Percentiles rank a stretch among this genome's conserved stretches.
phyloP scores from a whole-genome alignment of 2,888 invertebrate species.

The Exephanes ischioxanthus region DNA sequence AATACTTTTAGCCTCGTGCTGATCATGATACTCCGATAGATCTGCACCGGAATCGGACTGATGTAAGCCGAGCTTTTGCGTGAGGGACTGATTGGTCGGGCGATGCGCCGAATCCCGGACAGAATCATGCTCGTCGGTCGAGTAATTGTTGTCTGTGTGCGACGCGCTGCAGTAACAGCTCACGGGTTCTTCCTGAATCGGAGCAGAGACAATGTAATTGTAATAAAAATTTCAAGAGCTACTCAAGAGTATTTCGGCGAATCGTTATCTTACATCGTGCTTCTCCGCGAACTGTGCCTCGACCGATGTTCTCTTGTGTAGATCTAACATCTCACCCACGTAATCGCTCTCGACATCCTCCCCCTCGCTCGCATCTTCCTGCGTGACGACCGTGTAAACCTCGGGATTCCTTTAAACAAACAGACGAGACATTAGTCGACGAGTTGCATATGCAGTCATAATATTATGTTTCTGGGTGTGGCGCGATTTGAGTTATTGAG shows the following conservation, averaged over 20 bases:
- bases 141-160: slow-evolving; percentile 91
- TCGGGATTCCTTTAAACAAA: slow-evolving; percentile 78
- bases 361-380: slow-evolving; percentile 85
- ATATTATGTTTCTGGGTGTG: too few relatives aligned
- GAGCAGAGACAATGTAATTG: slow-evolving; percentile 33
- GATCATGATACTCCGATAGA: slow-evolving; percentile 87
- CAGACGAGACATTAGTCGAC: neutral
- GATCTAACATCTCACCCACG: slow-evolving; percentile 80
- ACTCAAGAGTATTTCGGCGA: neutral
- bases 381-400: slow-evolving; percentile 76
- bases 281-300: slow-evolving; percentile 80
- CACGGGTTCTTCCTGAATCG: slow-evolving; percentile 83
- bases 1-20: slow-evolving; percentile 84
- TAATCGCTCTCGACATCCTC: slow-evolving; percentile 80
- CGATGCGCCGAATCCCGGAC: slow-evolving; percentile 86
- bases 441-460: neutral
- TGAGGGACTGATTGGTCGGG: slow-evolving; percentile 75
- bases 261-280: slow-evolving; percentile 78
- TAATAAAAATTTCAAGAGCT: neutral
- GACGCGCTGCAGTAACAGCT: slow-evolving; percentile 92
- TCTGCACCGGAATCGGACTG: slow-evolving; percentile 91
- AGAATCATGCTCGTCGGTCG: slow-evolving; percentile 91
- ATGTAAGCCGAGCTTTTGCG: slow-evolving; percentile 86
- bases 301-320: slow-evolving; percentile 76
- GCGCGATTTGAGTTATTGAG: neutral